phyloP scores from a whole-genome alignment of 2,888 invertebrate species.

The Rhabditoides inermis region DNA sequence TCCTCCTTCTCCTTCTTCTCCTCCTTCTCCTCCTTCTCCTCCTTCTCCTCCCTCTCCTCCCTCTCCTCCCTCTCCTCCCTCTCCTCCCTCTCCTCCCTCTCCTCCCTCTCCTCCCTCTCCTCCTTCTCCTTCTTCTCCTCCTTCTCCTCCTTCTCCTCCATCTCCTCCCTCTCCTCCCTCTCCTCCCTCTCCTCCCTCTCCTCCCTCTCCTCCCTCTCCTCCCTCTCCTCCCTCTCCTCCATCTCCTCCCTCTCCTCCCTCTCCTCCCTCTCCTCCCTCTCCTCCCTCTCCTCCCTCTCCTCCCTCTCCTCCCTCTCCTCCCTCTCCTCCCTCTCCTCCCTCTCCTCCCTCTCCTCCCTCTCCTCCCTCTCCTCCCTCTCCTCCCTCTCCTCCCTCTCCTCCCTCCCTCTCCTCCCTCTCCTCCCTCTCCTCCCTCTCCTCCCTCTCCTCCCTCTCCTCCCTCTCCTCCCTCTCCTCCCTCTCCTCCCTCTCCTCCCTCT shows the following conservation, averaged over 20 bases:
- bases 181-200: background rate
- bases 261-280: background rate
- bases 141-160: background rate
- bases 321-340: constrained; percentile 3
- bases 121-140: background rate
- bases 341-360: constrained; percentile 2
- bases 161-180: background rate
- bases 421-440: constrained; percentile 9
- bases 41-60: background rate
- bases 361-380: background rate
- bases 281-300: background rate
- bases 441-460: background rate
- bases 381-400: constrained; percentile 4
- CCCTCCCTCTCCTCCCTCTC: constrained; percentile 4
- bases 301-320: background rate
- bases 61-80: background rate
- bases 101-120: background rate
- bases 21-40: background rate
- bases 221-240: background rate
- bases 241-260: background rate
- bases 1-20: background rate
- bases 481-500: background rate
- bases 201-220: background rate
- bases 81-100: background rate
- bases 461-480: background rate